Conservation (phyloP, 2,113 vertebrate species). For the Axis porcinus region DNA sequence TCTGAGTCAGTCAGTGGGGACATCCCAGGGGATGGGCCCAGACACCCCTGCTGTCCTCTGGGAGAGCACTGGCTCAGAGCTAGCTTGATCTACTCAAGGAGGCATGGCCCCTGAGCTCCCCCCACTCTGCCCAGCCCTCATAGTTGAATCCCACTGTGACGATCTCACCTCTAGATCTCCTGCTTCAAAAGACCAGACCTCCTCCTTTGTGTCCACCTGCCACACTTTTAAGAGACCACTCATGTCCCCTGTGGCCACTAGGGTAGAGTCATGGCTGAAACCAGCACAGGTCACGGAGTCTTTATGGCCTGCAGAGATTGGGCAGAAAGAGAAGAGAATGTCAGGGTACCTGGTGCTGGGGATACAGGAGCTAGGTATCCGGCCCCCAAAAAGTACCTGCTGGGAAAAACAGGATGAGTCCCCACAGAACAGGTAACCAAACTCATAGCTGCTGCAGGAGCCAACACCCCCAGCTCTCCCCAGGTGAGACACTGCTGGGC, state of each 20-base stretch:
- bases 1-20: neutral
- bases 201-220: slow-evolving; percentile 90
- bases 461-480: neutral
- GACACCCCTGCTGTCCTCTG: neutral
- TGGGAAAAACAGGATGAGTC: neutral
- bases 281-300: slow-evolving; percentile 93
- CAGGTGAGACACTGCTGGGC: neutral
- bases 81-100: neutral
- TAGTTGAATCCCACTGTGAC: neutral
- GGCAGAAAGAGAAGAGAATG: neutral
- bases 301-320: slow-evolving; percentile 88
- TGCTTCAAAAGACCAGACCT: slow-evolving; percentile 96
- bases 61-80: neutral
- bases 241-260: slow-evolving; percentile 96
- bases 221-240: slow-evolving; percentile 96
- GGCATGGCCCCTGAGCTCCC: neutral
- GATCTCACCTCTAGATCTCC: slow-evolving; percentile 92
- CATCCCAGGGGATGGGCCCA: neutral
- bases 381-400: neutral
- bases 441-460: neutral
- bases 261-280: slow-evolving; percentile 92
- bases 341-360: neutral
- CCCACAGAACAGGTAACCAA: neutral
- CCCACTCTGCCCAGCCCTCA: neutral
- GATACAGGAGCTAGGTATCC: neutral